These are phyloP conservation scores for Nerophis ophidion DNA, from an alignment of 2,113 vertebrate species.

Conservation along the genomic window DNA sequence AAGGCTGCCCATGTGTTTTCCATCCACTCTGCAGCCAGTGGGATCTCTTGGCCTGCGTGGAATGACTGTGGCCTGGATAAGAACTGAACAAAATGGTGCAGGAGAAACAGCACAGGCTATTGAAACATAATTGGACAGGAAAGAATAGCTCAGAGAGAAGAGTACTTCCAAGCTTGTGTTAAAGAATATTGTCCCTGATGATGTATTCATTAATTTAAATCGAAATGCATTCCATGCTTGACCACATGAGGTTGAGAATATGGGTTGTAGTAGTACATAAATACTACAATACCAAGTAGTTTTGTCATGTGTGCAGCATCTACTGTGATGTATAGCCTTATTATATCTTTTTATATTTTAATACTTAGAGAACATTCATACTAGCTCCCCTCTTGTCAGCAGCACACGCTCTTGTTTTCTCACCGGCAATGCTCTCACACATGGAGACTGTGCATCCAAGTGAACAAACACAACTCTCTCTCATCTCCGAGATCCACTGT, in stretches of 20 bases:
- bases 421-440: constrained; percentile 34
- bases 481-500: constrained; percentile 41
- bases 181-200: neutral
- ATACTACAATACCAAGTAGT: constrained; percentile 13
- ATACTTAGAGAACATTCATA: constrained; percentile 45
- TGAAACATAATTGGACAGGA: constrained; percentile 35
- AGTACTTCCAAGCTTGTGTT: neutral
- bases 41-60: constrained; percentile 47
- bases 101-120: constrained; percentile 21
- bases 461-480: constrained; percentile 50
- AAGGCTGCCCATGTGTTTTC: constrained; percentile 68
- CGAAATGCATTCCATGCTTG: neutral
- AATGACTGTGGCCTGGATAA: constrained; percentile 50
- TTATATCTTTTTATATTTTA: constrained; percentile 25
- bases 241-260: neutral
- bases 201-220: constrained; percentile 1
- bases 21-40: constrained; percentile 58
- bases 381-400: constrained; percentile 34
- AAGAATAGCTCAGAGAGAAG: constrained; percentile 29
- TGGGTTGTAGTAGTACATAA: no score
- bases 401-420: constrained; percentile 39
- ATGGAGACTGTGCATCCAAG: constrained; percentile 16
- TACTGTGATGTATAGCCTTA: constrained; percentile 3
- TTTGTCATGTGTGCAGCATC: constrained; percentile 11
- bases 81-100: constrained; percentile 27